Conservation (phyloP, 1,140 invertebrate genomes). For the Drosophila novamexicana region DNA sequence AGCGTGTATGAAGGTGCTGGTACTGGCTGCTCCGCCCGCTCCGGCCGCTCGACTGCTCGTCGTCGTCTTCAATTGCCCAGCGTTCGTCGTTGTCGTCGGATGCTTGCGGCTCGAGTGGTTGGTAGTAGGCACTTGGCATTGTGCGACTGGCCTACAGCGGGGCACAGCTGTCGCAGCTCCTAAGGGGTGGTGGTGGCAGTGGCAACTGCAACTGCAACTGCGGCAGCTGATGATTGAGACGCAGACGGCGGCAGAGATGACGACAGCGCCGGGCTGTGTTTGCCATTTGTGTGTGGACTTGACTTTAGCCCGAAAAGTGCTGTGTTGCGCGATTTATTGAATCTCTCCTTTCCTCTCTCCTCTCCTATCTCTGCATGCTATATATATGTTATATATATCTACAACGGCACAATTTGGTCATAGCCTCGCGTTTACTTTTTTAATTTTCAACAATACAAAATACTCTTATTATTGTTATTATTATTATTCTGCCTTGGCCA, state of each 20-base stretch:
- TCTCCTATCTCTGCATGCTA: background rate
- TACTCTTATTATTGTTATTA: background rate
- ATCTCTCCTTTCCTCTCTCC: background rate
- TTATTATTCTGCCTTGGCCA: background rate
- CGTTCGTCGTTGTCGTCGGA: slow-evolving; percentile 51
- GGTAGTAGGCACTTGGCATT: slow-evolving; percentile 75
- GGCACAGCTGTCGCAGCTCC: slow-evolving; percentile 6
- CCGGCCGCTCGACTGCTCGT: slow-evolving; percentile 12
- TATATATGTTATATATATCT: too few relatives aligned
- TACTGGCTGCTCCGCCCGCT: slow-evolving; percentile 28
- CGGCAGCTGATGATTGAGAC: slow-evolving; percentile 8
- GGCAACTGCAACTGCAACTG: slow-evolving; percentile 23
- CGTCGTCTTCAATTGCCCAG: slow-evolving; percentile 15
- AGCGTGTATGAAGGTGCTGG: slow-evolving; percentile 7
- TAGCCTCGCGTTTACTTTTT: background rate
- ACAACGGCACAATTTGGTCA: slow-evolving; percentile 48
- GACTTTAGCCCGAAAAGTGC: background rate
- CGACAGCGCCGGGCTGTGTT: slow-evolving; percentile 30
- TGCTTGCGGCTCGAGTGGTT: slow-evolving; percentile 52
- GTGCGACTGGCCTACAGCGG: slow-evolving; percentile 15
- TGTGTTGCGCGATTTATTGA: too few relatives aligned
- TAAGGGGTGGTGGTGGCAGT: background rate
- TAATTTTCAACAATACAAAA: too few relatives aligned
- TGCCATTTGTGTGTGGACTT: slow-evolving; percentile 61
- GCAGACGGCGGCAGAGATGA: slow-evolving; percentile 21